These are phyloP conservation scores for Thereuonema tuberculata DNA, from an alignment of 1,140 invertebrate genomes.

Conservation along the genomic window DNA sequence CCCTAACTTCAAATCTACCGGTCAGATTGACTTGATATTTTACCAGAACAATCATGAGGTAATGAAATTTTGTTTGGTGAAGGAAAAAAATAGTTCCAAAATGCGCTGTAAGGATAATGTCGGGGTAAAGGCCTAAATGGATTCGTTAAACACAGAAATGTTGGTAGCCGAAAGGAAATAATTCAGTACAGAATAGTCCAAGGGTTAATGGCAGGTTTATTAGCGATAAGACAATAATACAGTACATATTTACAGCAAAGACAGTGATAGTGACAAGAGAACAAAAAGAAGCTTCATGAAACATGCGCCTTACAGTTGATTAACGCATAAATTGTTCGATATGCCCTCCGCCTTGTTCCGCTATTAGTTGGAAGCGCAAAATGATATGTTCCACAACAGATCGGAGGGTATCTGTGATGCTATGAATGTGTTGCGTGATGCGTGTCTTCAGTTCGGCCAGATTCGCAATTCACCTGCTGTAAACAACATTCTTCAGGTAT, in stretches of 20 bases:
- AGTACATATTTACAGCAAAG: neutral
- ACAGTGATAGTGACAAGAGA: neutral
- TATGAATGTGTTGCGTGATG: neutral
- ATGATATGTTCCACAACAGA: neutral
- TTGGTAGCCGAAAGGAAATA: neutral
- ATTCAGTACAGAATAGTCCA: neutral
- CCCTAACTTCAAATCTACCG: neutral
- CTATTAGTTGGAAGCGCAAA: constrained; percentile 5
- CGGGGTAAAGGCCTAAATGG: too few species aligned
- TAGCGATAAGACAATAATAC: neutral
- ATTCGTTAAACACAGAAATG: neutral
- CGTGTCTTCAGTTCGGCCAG: constrained; percentile 3
- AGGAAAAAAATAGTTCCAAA: neutral
- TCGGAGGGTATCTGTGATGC: constrained; percentile 1
- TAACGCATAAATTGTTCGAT: constrained; percentile 1
- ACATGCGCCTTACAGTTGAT: neutral
- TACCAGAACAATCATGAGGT: neutral
- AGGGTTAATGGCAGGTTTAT: neutral
- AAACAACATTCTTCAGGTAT: constrained; percentile 4
- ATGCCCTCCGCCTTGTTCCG: neutral
- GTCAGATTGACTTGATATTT: neutral
- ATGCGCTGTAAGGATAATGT: neutral
- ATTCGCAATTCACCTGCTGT: neutral
- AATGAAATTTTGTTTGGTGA: neutral
- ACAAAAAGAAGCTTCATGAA: neutral